Base-by-base conservation (phyloP, 1,140 invertebrate genomes). In the Coenobita brevimanus region DNA sequence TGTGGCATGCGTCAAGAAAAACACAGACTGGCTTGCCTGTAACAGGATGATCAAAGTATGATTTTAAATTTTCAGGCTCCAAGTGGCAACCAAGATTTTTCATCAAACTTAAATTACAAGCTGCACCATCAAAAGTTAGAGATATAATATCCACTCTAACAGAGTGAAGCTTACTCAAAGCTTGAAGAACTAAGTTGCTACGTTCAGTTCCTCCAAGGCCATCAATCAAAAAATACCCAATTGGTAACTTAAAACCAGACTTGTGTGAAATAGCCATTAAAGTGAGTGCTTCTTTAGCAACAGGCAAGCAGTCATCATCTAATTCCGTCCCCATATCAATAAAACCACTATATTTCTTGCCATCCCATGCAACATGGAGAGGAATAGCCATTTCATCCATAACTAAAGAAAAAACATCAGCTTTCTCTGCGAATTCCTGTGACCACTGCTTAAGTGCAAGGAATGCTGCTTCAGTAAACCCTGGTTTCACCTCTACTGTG, bases 191-290 rank as follows among this genome's bases (percentile, higher is more conserved):
- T 69, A 27, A 30, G 38, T 69, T 69, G 38, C 64, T 27, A 1
- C 24, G 13, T 27, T 69, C 6, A 69, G 21, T 21, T 10, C 15
- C n/a, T 4, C 62, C 64, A 13, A 69, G 64, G 30, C 64, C 64
- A 69, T 8, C 64, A 2, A 69, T 69, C 64, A 69, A 69, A 69
- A 69, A 69, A 21, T 69, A 69, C 10, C 64, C 24, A 24, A 69
- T 69, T 69, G 64, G 64, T 17, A 27, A 27, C 64, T 69, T 69
- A 27, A 30, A 69, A 30, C 30, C 2, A 4, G 64, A 69, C 10
- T 8, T 69, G 24, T 30, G 64, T 2, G n/a, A 69, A 27, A 69
- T 36, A 13, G 38, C 64, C 6, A 69, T 30, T 13, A 69, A 69
- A 69, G 2, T 8, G 3, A 69, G 8, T 1, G 64, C 64, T 69